Base-by-base conservation (phyloP, 1,140 invertebrate species). In the Parasteatoda tepidariorum region DNA sequence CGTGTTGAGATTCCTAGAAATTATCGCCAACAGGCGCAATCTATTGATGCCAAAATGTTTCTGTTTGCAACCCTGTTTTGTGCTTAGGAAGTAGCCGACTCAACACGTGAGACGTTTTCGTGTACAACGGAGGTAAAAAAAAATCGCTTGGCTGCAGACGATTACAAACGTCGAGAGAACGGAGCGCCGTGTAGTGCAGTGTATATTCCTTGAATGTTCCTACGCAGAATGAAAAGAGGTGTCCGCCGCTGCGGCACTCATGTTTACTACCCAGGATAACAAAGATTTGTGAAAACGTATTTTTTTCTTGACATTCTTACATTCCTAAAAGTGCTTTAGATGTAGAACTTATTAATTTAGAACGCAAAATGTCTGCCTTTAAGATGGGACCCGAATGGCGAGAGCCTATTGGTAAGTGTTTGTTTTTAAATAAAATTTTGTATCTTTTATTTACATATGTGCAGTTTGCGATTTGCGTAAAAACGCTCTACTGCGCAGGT, bases 331-430 rank as follows among this genome's bases (percentile, higher is more conserved):
- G 18, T 18, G 9, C 38, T 18, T 48, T 48, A 9, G 9, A 48
- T 48, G 38, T 48, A 48, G 38, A 18, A 48, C 38, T 13, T 48
- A 48, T 13, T 48, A 48, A 1, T 48, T 48, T 48, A 41, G 38
- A 18, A 48, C 11, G 5, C n/a, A 41, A 54, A 57, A 81, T 81
- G 78, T 81, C 78, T 26, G 55, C 78, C n/a, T 81, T 70, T 55
- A 81, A 81, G 55, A 81, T 81, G 78, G 78, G 78, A 26, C 78
- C 78, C 1, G 78, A 81, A 41, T 81, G 78, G 78, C 24, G 78
- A 48, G 78, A 81, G 24, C 78, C 78, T 9, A 81, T 81, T 13
- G 78, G 78, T 81, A 33, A 81, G 78, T 79, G 38, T 28, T 15
- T 31, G n/a, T 34, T 22, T 24, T 18, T 34, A 22, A 22, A 11